phyloP scores from a whole-genome alignment of 2,797 vertebrate species.

The Chelmon rostratus region DNA sequence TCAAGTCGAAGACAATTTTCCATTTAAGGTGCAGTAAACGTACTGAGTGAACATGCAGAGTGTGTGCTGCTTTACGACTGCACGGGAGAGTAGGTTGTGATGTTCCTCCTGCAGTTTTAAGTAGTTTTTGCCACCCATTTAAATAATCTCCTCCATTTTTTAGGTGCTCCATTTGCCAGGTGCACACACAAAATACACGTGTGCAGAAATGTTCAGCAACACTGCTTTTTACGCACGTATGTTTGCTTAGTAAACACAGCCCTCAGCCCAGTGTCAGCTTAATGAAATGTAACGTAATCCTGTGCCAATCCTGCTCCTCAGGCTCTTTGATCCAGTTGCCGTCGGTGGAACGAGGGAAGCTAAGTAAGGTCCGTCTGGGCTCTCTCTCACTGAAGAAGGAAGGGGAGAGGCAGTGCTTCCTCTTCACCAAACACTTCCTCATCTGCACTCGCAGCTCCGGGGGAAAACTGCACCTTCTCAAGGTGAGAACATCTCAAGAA shows the following conservation, averaged over 20 bases:
- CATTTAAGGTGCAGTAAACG: neutral
- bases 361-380: slow-evolving; percentile 97
- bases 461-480: slow-evolving; percentile 97
- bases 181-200: neutral
- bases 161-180: neutral
- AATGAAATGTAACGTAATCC: slow-evolving; percentile 57
- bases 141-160: neutral
- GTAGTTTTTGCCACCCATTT: neutral
- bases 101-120: slow-evolving; percentile 1
- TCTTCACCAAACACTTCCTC: slow-evolving; percentile 98
- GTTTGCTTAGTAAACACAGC: slow-evolving; percentile 30
- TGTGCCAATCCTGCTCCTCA: slow-evolving; percentile 64
- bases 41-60: neutral
- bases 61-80: neutral
- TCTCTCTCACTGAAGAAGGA: slow-evolving; percentile 98
- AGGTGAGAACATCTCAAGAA: slow-evolving; percentile 83
- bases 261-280: slow-evolving; percentile 45
- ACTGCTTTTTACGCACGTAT: neutral
- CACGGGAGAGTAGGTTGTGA: slow-evolving; percentile 9
- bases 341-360: slow-evolving; percentile 96
- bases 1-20: neutral
- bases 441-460: slow-evolving; percentile 98
- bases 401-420: slow-evolving; percentile 98
- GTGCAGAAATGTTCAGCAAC: neutral
- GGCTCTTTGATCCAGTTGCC: slow-evolving; percentile 98